Percentiles rank a stretch among this genome's conserved stretches.
These are phyloP conservation scores for Onychostoma macrolepis DNA, from an alignment of 2,113 vertebrate species.

Conservation along the genomic window DNA sequence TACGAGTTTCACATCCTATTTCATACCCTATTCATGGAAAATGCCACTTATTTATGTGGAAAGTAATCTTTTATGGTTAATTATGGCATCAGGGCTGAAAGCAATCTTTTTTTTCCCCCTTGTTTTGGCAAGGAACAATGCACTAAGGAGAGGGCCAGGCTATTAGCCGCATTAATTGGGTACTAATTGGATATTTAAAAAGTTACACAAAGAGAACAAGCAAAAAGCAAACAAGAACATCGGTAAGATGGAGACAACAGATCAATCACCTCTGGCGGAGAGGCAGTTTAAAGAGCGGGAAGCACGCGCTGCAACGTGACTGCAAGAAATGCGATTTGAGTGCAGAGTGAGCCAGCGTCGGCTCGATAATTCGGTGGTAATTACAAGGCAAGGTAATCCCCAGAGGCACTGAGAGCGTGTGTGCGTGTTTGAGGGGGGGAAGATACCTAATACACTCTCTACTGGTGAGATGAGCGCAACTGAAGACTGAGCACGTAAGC, in stretches of 20 bases:
- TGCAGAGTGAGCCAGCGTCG: conserved; percentile 80
- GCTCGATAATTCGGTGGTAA: conserved; percentile 83
- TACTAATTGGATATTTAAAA: conserved; percentile 47
- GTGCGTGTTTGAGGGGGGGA: conserved; percentile 63
- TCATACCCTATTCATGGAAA: conserved; percentile 18
- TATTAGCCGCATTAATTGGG: conserved; percentile 33
- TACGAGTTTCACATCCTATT: not conserved
- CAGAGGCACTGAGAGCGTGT: conserved; percentile 64
- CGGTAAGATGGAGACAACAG: conserved; percentile 57
- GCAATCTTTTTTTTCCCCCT: conserved; percentile 49
- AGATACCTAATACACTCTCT: conserved; percentile 75
- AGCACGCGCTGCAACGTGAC: conserved; percentile 1
- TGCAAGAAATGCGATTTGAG: conserved; percentile 77
- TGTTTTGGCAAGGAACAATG: conserved; percentile 41
- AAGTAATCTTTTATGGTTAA: conserved; percentile 59
- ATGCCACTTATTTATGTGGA: conserved; percentile 50
- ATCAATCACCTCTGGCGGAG: conserved; percentile 60
- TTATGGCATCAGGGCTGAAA: conserved; percentile 64
- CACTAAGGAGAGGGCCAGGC: not conserved
- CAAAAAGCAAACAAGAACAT: conserved; percentile 61
- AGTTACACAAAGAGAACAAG: conserved; percentile 43
- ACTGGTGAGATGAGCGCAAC: conserved; percentile 66
- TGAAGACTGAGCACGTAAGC: not conserved
- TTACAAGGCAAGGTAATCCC: conserved; percentile 85
- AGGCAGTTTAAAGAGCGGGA: conserved; percentile 39